A percentile compares a stretch with the other conserved stretches of the same genome.
Evolutionary conservation across 2,797 vertebrate genomes (phyloP).

Genomic region (Enteromius trimaculatus): DNA sequence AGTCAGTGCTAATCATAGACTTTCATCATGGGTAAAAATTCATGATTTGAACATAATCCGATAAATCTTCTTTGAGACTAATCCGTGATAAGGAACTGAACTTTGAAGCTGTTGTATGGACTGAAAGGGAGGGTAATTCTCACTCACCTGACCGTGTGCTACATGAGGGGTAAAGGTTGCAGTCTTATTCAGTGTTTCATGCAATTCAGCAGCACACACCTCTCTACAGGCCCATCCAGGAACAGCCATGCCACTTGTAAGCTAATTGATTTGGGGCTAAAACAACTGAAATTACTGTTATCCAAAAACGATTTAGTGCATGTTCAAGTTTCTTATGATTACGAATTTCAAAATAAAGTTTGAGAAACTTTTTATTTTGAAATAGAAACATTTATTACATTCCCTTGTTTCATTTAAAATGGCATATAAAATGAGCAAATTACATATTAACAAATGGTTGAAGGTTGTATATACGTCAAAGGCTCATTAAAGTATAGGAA

Average conservation of each 20-base stretch:
- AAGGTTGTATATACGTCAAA: neutral
- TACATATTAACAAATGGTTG: slow-evolving; percentile 24
- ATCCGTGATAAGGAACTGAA: slow-evolving; percentile 55
- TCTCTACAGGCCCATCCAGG: slow-evolving; percentile 21
- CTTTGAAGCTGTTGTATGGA: slow-evolving; percentile 67
- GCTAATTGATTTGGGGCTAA: neutral
- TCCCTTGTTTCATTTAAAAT: slow-evolving; percentile 35
- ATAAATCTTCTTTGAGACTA: slow-evolving; percentile 20
- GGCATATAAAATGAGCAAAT: neutral
- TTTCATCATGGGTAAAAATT: neutral
- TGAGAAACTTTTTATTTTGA: neutral
- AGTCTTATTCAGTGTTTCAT: slow-evolving; percentile 34
- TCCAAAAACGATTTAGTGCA: neutral
- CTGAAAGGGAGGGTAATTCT: slow-evolving; percentile 63
- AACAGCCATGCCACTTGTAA: neutral
- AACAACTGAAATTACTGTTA: neutral
- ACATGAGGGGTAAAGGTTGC: slow-evolving; percentile 59
- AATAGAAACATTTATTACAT: slow-evolving; percentile 43
- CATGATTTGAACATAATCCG: slow-evolving; percentile 14
- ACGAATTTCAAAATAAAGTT: neutral
- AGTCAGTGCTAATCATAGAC: neutral
- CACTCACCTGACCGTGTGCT: slow-evolving; percentile 67
- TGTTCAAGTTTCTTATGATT: neutral
- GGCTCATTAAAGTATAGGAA: slow-evolving; percentile 8
- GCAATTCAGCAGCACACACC: slow-evolving; percentile 27